Percentiles rank a stretch among this genome's conserved stretches.
Conservation (phyloP, 2,888 invertebrate genomes). For the Cheiracanthium punctorium region DNA sequence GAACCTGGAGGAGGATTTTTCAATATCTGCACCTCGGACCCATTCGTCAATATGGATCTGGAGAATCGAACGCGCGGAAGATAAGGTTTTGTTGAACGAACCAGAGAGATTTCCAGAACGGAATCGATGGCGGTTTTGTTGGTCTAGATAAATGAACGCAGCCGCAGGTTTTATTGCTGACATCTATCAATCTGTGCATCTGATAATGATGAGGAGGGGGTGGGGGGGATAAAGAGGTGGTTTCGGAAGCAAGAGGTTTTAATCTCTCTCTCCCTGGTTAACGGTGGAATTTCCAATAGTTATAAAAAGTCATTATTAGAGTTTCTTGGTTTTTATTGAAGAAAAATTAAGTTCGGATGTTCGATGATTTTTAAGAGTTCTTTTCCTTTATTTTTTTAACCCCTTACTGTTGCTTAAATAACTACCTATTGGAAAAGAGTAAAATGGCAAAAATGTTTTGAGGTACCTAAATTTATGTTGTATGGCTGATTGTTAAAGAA, state of each 20-base stretch:
- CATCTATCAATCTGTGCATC: neutral
- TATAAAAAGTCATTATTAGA: neutral
- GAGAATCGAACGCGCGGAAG: neutral
- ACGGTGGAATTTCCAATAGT: neutral
- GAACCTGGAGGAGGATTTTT: neutral
- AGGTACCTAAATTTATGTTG: too few species aligned
- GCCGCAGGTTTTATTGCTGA: neutral
- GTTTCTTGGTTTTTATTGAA: too few species aligned
- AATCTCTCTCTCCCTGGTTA: neutral
- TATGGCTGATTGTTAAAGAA: too few species aligned
- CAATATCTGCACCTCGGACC: neutral
- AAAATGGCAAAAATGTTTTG: too few species aligned
- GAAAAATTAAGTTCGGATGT: too few species aligned
- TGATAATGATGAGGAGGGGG: neutral
- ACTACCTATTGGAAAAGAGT: too few species aligned
- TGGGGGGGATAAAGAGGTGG: neutral
- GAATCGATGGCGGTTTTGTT: neutral
- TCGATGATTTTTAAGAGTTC: too few species aligned
- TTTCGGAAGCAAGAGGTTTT: neutral
- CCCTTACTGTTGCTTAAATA: too few species aligned
- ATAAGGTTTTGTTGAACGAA: neutral
- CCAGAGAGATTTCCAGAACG: too few species aligned
- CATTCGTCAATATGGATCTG: conserved; percentile 15
- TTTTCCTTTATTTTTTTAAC: neutral
- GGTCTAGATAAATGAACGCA: neutral